These are phyloP conservation scores for Chymomyza caudatula DNA, from an alignment of 2,888 invertebrate genomes.

Conservation along the genomic window DNA sequence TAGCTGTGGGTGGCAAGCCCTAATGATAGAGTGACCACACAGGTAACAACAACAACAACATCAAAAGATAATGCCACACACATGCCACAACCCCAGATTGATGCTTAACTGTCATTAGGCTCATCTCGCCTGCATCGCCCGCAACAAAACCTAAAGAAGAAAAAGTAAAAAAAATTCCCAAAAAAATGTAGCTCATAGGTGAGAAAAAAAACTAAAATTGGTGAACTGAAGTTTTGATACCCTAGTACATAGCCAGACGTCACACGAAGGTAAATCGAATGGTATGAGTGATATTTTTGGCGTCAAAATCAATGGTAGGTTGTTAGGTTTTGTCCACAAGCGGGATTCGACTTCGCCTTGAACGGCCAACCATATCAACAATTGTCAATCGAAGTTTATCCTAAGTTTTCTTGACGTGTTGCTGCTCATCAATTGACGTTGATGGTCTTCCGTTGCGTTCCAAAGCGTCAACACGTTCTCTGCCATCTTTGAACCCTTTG, in stretches of 20 bases:
- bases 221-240: not conserved
- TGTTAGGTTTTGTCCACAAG: too few species aligned
- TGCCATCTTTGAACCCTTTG: too few species aligned
- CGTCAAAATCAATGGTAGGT: too few species aligned
- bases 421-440: too few species aligned
- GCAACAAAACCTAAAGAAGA: not conserved
- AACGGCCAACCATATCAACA: too few species aligned
- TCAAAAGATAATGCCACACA: not conserved
- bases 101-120: not conserved
- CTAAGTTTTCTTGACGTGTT: too few species aligned
- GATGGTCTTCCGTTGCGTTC: too few species aligned
- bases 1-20: not conserved
- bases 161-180: not conserved
- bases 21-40: conserved; percentile 1
- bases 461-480: too few species aligned
- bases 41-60: not conserved
- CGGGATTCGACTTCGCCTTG: too few species aligned
- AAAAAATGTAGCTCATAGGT: not conserved
- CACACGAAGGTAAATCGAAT: too few species aligned
- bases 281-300: too few species aligned
- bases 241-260: not conserved
- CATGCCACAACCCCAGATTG: not conserved
- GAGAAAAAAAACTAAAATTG: not conserved
- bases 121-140: not conserved
- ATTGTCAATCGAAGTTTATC: too few species aligned